These are phyloP conservation scores for Amiota minor DNA, from an alignment of 2,888 invertebrate species.

Conservation along the genomic window DNA sequence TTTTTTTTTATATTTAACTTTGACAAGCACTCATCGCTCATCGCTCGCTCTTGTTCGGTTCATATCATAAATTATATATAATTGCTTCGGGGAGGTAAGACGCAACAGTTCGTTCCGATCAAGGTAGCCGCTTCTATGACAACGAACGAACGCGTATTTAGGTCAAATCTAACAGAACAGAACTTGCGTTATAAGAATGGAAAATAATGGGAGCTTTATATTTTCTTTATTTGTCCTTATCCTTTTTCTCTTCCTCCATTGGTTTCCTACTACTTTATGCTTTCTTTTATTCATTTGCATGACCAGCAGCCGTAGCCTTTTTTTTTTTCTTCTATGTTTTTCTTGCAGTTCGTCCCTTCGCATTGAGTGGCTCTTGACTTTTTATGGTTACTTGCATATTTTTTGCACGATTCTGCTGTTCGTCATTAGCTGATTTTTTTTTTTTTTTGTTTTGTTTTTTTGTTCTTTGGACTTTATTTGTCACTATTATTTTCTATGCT, in stretches of 20 bases:
- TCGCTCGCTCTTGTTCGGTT: background rate
- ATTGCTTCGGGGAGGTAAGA: slow-evolving; percentile 4
- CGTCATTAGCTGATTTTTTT: background rate
- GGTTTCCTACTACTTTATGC: background rate
- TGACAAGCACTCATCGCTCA: background rate
- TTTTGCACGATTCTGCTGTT: slow-evolving; percentile 18
- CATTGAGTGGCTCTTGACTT: no score
- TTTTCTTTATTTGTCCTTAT: background rate
- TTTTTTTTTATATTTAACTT: slow-evolving; percentile 20
- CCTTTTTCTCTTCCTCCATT: background rate
- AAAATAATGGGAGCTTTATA: background rate
- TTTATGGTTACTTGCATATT: background rate
- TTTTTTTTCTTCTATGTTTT: background rate
- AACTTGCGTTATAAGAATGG: slow-evolving; percentile 8
- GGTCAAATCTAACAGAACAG: slow-evolving; percentile 19
- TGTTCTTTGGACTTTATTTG: background rate
- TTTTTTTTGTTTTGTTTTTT: background rate
- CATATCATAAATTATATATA: slow-evolving; percentile 25
- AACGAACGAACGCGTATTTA: slow-evolving; percentile 17
- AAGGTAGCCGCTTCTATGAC: background rate
- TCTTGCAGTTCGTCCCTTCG: background rate
- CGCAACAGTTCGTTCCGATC: background rate
- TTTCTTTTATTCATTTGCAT: background rate
- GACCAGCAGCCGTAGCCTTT: background rate
- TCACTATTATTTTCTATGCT: no score